Evolutionary conservation across 2,888 invertebrate species (phyloP), one percentile per base, ranked within the genome.

Genomic region (Sisyra terminalis): DNA sequence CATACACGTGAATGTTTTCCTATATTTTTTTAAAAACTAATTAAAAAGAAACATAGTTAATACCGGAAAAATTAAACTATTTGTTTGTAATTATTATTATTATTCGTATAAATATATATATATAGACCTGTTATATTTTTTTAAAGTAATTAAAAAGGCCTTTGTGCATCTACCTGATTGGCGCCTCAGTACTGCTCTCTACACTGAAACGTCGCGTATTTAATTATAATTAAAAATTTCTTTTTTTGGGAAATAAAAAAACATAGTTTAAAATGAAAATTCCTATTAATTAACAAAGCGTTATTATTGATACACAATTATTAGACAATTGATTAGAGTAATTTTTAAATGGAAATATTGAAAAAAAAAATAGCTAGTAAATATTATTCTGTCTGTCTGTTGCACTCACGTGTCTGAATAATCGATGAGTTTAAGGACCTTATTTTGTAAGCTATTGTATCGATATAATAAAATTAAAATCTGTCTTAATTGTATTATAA

Each of bases 301-400:
- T 15, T 15, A 15, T 35, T 35, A 35, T 29, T 42, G 13, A 36
- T 42, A 17, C 37, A 37, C 37, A 41, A 10, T 29, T 24, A 15
- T 14, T 42, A 42, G 42, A 42, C 30, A 32, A 37, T 37, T 37
- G 15, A 36, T 34, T 42, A 40, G 40, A 15, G 14, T 40, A 42
- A 42, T 37, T 18, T 16, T 37, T 37, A 37, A 35, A 15, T 35
- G 16, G 35, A 15, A 35, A 18, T 37, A 37, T 17, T 18, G 11
- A 40, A 44, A 44, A 41, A 45, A 34, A 39, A 34, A 37, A 47
- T 47, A 47, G 45, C 45, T 47, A 47, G 47, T 45, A 45, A 45
- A 47, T 47, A 42, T 45, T 47, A 43, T 58, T 60, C 59, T 59
- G 60, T 59, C 60, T 60, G 60, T 60, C 59, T 60, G 47, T 45